phyloP scores from a whole-genome alignment of 2,797 vertebrate genomes.

The Scomberomorus guttatus region DNA sequence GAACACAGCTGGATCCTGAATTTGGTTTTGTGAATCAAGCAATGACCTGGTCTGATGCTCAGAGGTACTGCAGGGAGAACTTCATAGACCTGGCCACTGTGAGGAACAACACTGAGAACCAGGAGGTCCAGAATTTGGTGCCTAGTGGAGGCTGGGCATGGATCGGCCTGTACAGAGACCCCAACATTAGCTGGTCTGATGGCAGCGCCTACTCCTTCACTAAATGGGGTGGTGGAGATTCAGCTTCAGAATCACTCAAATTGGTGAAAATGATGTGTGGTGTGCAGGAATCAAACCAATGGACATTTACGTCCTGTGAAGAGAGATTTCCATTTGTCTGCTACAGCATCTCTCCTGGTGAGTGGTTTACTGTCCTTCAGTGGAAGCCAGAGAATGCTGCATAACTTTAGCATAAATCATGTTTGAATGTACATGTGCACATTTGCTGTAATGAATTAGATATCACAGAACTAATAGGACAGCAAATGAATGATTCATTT shows the following conservation, averaged over 20 bases:
- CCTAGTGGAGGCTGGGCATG: not conserved
- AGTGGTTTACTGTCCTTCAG: not conserved
- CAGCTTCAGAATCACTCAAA: too few relatives aligned
- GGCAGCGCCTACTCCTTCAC: not conserved
- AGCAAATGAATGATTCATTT: too few relatives aligned
- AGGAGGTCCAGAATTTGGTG: not conserved
- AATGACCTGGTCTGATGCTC: constrained; percentile 23
- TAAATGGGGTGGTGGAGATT: not conserved
- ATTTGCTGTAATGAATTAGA: too few relatives aligned
- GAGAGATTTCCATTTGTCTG: not conserved
- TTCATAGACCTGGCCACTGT: constrained; percentile 5
- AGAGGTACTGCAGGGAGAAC: constrained; percentile 24
- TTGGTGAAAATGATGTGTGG: too few relatives aligned
- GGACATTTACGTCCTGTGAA: not conserved
- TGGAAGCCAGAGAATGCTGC: not conserved
- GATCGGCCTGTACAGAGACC: not conserved
- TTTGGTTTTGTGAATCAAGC: not conserved
- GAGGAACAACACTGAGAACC: not conserved
- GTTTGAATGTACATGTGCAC: too few relatives aligned
- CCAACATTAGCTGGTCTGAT: constrained; percentile 11
- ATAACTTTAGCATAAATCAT: not conserved
- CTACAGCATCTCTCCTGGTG: not conserved
- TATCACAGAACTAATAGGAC: too few relatives aligned
- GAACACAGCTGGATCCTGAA: constrained; percentile 8
- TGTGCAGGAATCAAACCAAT: not conserved